phyloP scores from a whole-genome alignment of 2,113 vertebrate genomes.

The Tautogolabrus adspersus region DNA sequence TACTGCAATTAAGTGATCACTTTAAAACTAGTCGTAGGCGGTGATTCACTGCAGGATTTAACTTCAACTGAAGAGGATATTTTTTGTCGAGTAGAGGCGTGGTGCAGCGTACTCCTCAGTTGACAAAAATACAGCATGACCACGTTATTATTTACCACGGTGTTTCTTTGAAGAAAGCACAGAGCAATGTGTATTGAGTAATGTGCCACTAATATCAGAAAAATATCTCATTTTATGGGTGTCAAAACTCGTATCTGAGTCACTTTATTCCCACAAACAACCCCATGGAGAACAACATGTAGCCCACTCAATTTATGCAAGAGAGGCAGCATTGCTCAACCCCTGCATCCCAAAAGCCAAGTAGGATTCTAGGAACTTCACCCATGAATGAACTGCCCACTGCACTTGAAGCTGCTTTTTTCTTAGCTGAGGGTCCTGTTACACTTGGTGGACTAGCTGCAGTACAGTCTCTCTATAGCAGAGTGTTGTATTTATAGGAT shows the following conservation, averaged over 20 bases:
- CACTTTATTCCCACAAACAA: slow-evolving; percentile 16
- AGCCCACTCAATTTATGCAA: neutral
- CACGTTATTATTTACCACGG: neutral
- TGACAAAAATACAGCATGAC: neutral
- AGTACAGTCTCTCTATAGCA: neutral
- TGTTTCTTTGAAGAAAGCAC: neutral
- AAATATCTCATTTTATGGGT: neutral
- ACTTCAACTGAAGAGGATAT: neutral
- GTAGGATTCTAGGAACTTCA: slow-evolving; percentile 56
- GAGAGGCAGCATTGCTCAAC: slow-evolving; percentile 41
- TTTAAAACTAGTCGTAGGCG: neutral
- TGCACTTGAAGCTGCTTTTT: neutral
- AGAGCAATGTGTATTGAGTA: neutral
- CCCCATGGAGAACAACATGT: neutral
- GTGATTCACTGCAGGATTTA: slow-evolving; percentile 11
- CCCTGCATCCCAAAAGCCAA: neutral
- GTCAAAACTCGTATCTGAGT: neutral
- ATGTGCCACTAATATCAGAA: neutral
- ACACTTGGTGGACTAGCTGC: slow-evolving; percentile 8
- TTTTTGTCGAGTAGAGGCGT: neutral
- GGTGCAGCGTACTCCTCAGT: no score
- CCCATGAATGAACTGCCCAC: slow-evolving; percentile 43
- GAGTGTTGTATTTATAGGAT: neutral
- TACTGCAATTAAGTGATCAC: neutral
- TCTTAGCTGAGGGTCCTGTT: slow-evolving; percentile 25